phyloP scores from a whole-genome alignment of 35 echinoderm and acorn worm genomes.

The Apostichopus parvimensis region DNA sequence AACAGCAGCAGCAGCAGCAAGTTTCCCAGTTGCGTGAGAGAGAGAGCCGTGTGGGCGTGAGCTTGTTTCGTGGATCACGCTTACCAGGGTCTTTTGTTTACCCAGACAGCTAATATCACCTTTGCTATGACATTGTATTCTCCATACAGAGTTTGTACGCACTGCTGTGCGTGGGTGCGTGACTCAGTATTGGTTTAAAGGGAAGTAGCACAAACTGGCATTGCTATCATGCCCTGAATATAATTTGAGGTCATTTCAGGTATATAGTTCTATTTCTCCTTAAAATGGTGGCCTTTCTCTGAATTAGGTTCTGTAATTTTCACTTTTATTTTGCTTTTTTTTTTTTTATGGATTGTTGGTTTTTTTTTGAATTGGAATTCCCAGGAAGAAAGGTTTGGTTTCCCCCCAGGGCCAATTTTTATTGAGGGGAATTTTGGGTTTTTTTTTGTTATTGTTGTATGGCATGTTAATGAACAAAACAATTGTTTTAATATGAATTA shows the following conservation, averaged over 20 bases:
- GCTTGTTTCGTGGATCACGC: background rate
- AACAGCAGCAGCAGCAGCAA: too few species aligned
- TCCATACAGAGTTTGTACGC: too few species aligned
- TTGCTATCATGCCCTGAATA: slow-evolving; percentile 10
- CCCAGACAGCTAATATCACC: slow-evolving; percentile 20
- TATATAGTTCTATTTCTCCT: background rate
- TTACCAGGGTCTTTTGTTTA: slow-evolving; percentile 30
- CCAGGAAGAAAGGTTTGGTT: too few species aligned
- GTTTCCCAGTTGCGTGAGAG: background rate
- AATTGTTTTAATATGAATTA: too few species aligned
- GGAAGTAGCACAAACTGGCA: background rate
- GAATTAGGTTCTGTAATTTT: background rate
- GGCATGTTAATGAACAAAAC: too few species aligned
- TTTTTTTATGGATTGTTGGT: too few species aligned
- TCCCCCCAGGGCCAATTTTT: too few species aligned
- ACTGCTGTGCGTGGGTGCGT: background rate
- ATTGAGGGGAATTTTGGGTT: too few species aligned
- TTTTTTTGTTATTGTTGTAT: too few species aligned
- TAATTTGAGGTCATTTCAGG: background rate
- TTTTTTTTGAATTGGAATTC: too few species aligned
- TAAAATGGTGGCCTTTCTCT: slow-evolving; percentile 9
- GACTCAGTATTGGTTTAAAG: background rate
- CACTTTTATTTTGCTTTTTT: background rate
- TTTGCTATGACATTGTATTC: background rate
- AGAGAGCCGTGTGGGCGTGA: background rate